Evolutionary conservation across 2,888 invertebrate species (phyloP).

Genomic region (Lithosia quadra): DNA sequence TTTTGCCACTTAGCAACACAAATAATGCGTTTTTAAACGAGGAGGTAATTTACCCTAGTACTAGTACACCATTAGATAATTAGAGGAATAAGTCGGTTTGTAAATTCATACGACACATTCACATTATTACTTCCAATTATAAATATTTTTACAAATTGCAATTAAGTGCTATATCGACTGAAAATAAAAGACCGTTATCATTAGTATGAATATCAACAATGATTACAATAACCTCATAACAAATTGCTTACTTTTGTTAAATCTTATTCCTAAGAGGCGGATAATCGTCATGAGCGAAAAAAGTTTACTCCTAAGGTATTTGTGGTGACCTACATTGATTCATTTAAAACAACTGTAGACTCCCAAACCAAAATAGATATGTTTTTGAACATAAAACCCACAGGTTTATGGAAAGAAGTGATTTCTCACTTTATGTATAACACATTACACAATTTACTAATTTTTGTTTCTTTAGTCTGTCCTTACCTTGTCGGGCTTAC

Average conservation of each 20-base stretch:
- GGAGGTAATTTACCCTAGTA: background rate
- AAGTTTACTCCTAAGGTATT: constrained; percentile 49
- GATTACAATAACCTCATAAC: constrained; percentile 42
- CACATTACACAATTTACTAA: background rate
- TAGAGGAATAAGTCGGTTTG: constrained; percentile 44
- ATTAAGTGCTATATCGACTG: constrained; percentile 33
- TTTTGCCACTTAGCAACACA: constrained; percentile 19
- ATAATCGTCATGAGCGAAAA: constrained; percentile 77
- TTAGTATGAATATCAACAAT: constrained; percentile 46
- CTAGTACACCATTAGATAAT: background rate
- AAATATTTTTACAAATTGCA: constrained; percentile 30
- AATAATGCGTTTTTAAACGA: background rate
- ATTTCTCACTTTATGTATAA: background rate
- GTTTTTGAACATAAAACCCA: constrained; percentile 35
- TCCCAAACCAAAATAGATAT: constrained; percentile 47
- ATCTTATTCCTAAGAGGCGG: constrained; percentile 81
- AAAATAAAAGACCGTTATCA: constrained; percentile 39
- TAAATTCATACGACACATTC: constrained; percentile 39
- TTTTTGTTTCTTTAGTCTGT: background rate
- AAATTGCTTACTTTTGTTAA: constrained; percentile 65
- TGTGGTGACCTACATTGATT: constrained; percentile 37
- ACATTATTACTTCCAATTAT: constrained; percentile 39
- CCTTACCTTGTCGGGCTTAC: background rate
- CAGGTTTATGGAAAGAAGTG: constrained; percentile 17
- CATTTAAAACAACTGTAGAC: constrained; percentile 44